Evolutionary conservation across 2,888 invertebrate genomes (phyloP), one percentile per base, ranked within the genome.

Genomic region (Cecidostiba fungosa): DNA sequence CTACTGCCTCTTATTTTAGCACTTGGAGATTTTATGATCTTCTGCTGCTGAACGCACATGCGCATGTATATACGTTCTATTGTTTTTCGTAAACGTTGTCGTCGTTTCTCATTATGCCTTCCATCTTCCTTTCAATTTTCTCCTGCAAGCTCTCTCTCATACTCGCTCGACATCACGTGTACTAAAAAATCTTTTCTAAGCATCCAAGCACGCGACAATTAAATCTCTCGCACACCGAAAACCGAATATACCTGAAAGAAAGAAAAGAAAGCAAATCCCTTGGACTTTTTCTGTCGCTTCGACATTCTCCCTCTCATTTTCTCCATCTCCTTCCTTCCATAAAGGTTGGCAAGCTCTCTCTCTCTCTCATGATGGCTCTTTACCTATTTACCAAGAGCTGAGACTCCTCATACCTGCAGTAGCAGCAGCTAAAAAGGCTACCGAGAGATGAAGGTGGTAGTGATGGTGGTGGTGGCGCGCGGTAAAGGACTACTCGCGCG

Each of bases 311-410:
- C 72, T 59, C 72, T 80, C 59, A 59, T 73, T 73, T 79, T 54
- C 70, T 54, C 50, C 50, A 10, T 70, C 50, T 36, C 47, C 29
- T 23, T 70, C 66, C 23, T 1, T 84, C 87, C 74, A 78, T 84
- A 85, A 87, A 86, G 83, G 87, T 87, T 84, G 86, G 81, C 85
- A 81, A 85, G 82, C 86, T 87, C 19, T 59, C 86, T 86, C 80
- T 80, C 86, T 87, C 19, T 59, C 86, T 86, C 80, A 77, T 86
- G 88, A 85, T 87, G 88, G 88, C 89, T 90, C 88, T 91, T 91
- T 92, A 91, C 89, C 91, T 90, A 89, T 92, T 91, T 92, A 91
- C 91, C 89, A 86, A 32, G 85, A 83, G 79, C 50, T 77, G 85
- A 89, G 87, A 89, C 89, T 90, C 90, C 90, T 91, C 90, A 90